Base-by-base conservation (phyloP, 2,888 invertebrate genomes). In the Nysson spinosus region DNA sequence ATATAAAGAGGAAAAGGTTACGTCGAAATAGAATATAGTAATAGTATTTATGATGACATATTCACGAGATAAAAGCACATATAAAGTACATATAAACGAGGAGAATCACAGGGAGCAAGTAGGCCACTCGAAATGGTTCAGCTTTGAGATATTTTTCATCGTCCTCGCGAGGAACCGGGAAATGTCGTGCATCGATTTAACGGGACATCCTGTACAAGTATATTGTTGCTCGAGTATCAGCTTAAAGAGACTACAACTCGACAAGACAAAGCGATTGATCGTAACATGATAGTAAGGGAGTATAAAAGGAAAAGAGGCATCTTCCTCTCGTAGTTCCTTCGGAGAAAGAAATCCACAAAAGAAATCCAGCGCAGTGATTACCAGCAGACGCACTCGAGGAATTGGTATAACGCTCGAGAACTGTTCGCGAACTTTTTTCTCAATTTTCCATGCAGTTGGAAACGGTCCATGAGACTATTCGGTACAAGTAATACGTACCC, bases 381-480 rank as follows among this genome's bases (percentile, higher is more conserved):
- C 64, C 35, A 44, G 34, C 64, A 65, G 67, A 65, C 67, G 55
- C 60, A 60, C 60, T 68, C 65, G 65, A 67, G 65, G 60, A 65
- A 68, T 68, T 65, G 67, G 65, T 60, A 65, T 68, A 55, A 65
- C 51, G 55, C 60, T 68, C 50, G 65, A 51, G 61, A 49, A 64
- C 49, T 46, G 50, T 52, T 64, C 34, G 47, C 28, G 6, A 3
- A 9, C 28, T 9, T 28, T 28, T 4, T 28, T 28, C 26, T 54
- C 61, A 64, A 64, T 61, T 47, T 26, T 39, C 35, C 19, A 12
- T 44, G 24, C 50, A 19, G 19, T 39, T 14, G 12, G n/a, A 26
- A 34, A 28, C 49, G 49, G 50, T 62, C 49, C 49, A 58, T 34
- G 14, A 14, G 12, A 14, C 12, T 7, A 14, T 34, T 9, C 19